Percentiles rank a stretch among this genome's conserved stretches.
phyloP scores from a whole-genome alignment of 2,113 vertebrate species.

The Hymenochirus boettgeri region DNA sequence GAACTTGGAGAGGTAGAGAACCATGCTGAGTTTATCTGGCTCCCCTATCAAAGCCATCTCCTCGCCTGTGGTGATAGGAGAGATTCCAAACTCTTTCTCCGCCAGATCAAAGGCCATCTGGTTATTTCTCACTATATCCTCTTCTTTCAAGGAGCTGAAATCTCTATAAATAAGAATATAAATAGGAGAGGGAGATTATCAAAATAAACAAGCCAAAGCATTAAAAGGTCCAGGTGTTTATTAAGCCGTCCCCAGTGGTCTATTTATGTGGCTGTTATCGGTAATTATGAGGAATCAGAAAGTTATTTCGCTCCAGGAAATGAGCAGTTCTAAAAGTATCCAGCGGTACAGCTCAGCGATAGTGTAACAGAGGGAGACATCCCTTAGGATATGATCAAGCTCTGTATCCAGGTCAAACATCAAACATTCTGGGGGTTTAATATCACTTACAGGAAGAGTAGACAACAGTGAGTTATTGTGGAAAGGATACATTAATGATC shows the following conservation, averaged over 20 bases:
- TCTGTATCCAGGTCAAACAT: too few relatives aligned
- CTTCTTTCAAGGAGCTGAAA: slow-evolving; percentile 80
- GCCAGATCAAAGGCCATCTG: slow-evolving; percentile 86
- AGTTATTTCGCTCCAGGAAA: neutral
- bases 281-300: neutral
- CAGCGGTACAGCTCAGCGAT: too few relatives aligned
- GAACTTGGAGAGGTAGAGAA: slow-evolving; percentile 88
- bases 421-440: too few relatives aligned
- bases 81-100: slow-evolving; percentile 86
- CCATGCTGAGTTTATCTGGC: slow-evolving; percentile 84
- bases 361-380: too few relatives aligned
- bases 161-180: slow-evolving; percentile 65
- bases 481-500: too few relatives aligned
- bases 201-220: neutral
- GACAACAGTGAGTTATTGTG: too few relatives aligned
- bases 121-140: slow-evolving; percentile 74
- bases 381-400: too few relatives aligned
- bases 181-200: neutral
- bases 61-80: slow-evolving; percentile 70
- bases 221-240: neutral
- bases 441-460: too few relatives aligned
- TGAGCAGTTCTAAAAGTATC: too few relatives aligned
- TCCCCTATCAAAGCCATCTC: slow-evolving; percentile 69
- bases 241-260: neutral
- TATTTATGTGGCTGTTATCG: neutral